Percentiles rank a stretch among this genome's conserved stretches.
Conservation (phyloP, 1,140 invertebrate genomes). For the Meteorus sp. region DNA sequence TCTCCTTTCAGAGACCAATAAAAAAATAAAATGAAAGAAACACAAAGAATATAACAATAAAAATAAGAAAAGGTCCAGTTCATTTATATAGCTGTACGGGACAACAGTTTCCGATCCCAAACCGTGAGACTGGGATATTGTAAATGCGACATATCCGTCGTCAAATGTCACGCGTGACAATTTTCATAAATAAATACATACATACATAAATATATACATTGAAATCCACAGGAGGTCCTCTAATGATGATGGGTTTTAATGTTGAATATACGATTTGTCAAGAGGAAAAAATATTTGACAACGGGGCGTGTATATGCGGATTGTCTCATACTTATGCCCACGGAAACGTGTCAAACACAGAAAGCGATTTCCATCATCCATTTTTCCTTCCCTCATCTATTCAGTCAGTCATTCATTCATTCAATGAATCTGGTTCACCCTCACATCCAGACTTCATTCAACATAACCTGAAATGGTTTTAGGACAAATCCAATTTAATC, state of each 20-base stretch:
- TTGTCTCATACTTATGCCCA: not conserved
- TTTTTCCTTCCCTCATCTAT: not conserved
- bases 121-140: too few species aligned
- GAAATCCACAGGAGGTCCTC: not conserved
- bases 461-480: constrained; percentile 4
- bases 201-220: not conserved
- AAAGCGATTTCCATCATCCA: not conserved
- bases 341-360: too few species aligned
- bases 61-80: too few species aligned
- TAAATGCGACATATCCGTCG: constrained; percentile 9
- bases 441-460: not conserved
- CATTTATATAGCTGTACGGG: too few species aligned
- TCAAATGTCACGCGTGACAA: constrained; percentile 9
- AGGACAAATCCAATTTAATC: constrained; percentile 11
- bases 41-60: too few species aligned
- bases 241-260: not conserved
- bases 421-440: not conserved
- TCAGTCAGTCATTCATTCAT: too few species aligned
- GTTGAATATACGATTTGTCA: constrained; percentile 1
- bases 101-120: too few species aligned
- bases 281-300: not conserved
- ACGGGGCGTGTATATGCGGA: constrained; percentile 1
- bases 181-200: not conserved
- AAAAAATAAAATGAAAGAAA: too few species aligned
- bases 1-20: too few species aligned